Base-by-base conservation (phyloP, 2,888 invertebrate genomes). In the Tholera decimalis region DNA sequence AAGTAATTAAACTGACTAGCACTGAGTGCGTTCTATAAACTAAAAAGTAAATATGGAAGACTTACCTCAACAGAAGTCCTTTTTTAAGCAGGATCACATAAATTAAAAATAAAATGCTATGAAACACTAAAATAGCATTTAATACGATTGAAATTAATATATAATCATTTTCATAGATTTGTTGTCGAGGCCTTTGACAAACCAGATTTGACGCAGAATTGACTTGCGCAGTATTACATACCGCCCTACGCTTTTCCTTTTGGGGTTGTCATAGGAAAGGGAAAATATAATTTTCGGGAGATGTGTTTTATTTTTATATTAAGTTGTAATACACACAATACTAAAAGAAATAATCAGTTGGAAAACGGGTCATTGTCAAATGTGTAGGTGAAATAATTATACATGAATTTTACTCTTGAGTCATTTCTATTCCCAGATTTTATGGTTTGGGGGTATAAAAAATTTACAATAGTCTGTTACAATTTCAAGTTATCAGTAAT, bases 211-310 rank as follows among this genome's bases (percentile, higher is more conserved):
- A 90, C 89, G 72, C 70, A 81, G 53, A 84, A 60, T 80, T 86
- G 88, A 88, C 90, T 76, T 90, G 90, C 90, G 90, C 90, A 86
- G 71, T 86, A 35, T 18, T 2, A n/a, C 6, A 39, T 8, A 24
- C 30, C 26, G 24, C 43, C 37, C n/a, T 46, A 26, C n/a, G 37
- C 4, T 11, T 6, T 6, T 15, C 13, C 28, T 58, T 63, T 67
- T 68, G 54, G 87, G 80, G 86, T 86, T 83, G 86, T 80, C 82
- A 85, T 59, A 35, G 1, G 26, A 11, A 18, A 9, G 20, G 24
- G 50, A 35, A 59, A 28, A 69, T 72, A 62, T 46, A 47, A 53
- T 51, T 60, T 18, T 18, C 6, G 67, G 75, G 73, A 78, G 66
- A 46, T 13, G 0, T 24, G 20, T 5, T 8, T n/a, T 69, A n/a